Conservation (phyloP, 2,888 invertebrate genomes). For the Oscheius myriophilus region DNA sequence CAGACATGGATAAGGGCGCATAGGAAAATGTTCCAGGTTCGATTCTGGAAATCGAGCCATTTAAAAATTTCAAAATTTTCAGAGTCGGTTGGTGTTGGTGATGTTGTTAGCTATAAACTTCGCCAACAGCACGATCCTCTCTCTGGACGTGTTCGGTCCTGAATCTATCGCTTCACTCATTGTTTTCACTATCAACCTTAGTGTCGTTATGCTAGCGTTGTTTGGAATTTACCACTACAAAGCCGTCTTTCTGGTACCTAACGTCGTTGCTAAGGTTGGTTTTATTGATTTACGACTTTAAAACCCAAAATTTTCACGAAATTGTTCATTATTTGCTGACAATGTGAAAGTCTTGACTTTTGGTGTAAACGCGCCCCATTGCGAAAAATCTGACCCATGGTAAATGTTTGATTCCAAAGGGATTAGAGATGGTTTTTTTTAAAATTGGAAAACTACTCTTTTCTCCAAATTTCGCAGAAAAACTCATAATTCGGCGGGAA, state of each 20-base stretch:
- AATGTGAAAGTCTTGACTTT: no score
- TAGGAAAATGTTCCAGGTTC: constrained; percentile 42
- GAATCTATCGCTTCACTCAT: constrained; percentile 43
- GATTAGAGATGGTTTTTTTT: no score
- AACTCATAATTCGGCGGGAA: no score
- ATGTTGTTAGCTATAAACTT: constrained; percentile 49
- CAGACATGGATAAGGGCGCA: constrained; percentile 44
- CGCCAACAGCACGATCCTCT: constrained; percentile 46
- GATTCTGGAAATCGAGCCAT: not conserved
- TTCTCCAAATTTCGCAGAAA: no score
- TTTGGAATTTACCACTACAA: constrained; percentile 45
- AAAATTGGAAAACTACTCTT: no score
- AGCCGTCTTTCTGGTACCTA: constrained; percentile 46
- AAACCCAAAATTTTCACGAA: no score
- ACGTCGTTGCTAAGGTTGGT: constrained; percentile 42
- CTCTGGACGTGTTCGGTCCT: constrained; percentile 45
- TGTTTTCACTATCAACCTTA: constrained; percentile 43
- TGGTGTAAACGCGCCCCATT: no score
- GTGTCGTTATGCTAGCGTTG: constrained; percentile 43
- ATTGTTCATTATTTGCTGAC: no score
- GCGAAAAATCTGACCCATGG: no score
- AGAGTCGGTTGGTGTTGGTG: constrained; percentile 44
- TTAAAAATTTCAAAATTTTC: no score
- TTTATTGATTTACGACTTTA: no score
- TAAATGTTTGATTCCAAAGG: no score